Percentiles rank a stretch among this genome's conserved stretches.
These are phyloP conservation scores for Scyliorhinus canicula DNA, from an alignment of 2,797 vertebrate species.

Conservation along the genomic window DNA sequence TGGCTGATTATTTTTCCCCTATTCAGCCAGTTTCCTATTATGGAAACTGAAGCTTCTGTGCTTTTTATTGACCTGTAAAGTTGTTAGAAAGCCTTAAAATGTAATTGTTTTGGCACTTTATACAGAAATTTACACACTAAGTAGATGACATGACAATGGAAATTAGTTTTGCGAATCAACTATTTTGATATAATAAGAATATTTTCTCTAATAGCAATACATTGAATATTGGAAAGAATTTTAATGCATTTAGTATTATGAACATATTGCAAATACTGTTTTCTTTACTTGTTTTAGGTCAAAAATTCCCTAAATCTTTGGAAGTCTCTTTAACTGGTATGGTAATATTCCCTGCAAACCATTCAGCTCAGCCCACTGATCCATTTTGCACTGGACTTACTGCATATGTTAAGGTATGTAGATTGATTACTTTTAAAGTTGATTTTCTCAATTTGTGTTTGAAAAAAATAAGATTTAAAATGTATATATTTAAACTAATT, in stretches of 20 bases:
- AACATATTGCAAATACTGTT: neutral
- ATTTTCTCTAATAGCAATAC: neutral
- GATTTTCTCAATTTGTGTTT: neutral
- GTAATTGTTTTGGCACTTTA: neutral
- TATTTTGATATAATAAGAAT: neutral
- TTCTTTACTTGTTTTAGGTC: conserved; percentile 61
- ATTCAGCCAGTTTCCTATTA: neutral
- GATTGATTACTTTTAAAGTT: neutral
- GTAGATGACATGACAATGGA: neutral
- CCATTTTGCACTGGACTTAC: conserved; percentile 75
- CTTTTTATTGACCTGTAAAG: neutral
- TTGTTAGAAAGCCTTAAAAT: neutral
- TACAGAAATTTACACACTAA: neutral
- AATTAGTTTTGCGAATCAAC: neutral
- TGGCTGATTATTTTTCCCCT: neutral
- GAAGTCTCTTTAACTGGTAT: conserved; percentile 79
- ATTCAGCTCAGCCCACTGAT: conserved; percentile 62
- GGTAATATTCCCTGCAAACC: conserved; percentile 64
- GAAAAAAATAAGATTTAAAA: neutral
- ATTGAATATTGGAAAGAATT: conserved; percentile 30
- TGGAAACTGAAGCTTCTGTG: neutral
- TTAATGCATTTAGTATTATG: conserved; percentile 43
- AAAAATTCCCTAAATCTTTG: conserved; percentile 85
- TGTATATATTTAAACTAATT: neutral
- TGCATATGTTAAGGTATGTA: conserved; percentile 81